Conservation (phyloP, 2,113 vertebrate species). For the Phalacrocorax pelagicus region DNA sequence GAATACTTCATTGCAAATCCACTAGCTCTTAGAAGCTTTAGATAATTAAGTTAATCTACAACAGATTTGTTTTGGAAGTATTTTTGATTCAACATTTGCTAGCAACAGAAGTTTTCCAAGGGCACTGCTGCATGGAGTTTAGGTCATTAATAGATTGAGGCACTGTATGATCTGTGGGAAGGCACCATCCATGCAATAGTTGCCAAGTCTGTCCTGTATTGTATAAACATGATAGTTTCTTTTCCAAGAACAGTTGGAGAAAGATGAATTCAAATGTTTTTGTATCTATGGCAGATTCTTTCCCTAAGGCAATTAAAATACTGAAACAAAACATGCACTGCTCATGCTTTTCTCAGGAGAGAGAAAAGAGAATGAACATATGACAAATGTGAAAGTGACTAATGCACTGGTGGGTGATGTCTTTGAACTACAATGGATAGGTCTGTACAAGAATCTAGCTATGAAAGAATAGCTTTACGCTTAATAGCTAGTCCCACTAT, state of each 20-base stretch:
- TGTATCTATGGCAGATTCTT: constrained; percentile 29
- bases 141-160: constrained; percentile 58
- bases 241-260: constrained; percentile 59
- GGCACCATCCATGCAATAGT: not conserved
- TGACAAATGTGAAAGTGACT: not conserved
- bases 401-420: not conserved
- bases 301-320: constrained; percentile 34
- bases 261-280: constrained; percentile 38
- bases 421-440: not conserved
- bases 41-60: constrained; percentile 59
- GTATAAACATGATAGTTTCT: constrained; percentile 12
- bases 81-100: constrained; percentile 64
- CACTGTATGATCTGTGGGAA: constrained; percentile 22
- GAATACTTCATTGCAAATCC: constrained; percentile 31
- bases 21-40: constrained; percentile 17
- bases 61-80: constrained; percentile 60
- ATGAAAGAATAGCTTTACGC: not conserved
- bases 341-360: not conserved
- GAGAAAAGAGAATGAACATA: not conserved
- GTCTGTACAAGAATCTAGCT: not conserved
- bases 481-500: not conserved
- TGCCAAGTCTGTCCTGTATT: constrained; percentile 18
- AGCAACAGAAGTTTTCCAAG: constrained; percentile 67
- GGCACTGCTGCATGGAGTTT: constrained; percentile 35
- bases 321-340: not conserved